Conservation (phyloP, 2,888 invertebrate species). For the Hylaea fasciaria region DNA sequence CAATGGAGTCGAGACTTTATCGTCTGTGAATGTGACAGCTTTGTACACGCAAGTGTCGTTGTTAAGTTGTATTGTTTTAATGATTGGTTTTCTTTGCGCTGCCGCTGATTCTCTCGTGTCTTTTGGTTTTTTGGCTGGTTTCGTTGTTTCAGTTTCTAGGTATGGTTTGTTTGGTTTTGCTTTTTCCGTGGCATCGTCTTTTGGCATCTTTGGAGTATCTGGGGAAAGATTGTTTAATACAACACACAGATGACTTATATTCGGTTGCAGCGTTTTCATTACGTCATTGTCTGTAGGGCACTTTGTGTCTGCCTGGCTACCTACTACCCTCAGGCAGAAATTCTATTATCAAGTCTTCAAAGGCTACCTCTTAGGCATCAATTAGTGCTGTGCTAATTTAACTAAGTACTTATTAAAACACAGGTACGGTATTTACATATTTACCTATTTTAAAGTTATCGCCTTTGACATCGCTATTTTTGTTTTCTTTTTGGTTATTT, state of each 20-base stretch:
- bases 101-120: slow-evolving; percentile 4
- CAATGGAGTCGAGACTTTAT: slow-evolving; percentile 45
- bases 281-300: no score
- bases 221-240: not conserved
- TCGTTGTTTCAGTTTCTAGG: slow-evolving; percentile 28
- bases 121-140: slow-evolving; percentile 31
- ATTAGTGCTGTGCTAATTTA: no score
- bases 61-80: slow-evolving; percentile 51
- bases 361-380: no score
- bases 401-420: not conserved
- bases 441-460: slow-evolving; percentile 2
- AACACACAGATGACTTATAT: no score
- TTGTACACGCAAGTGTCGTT: slow-evolving; percentile 51
- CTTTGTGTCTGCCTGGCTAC: no score
- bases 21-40: slow-evolving; percentile 63
- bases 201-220: slow-evolving; percentile 1
- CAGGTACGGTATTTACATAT: no score
- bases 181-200: slow-evolving; percentile 10
- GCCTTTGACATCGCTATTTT: slow-evolving; percentile 15
- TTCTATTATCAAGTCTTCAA: no score
- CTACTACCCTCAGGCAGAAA: no score
- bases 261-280: no score
- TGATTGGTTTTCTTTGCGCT: slow-evolving; percentile 49
- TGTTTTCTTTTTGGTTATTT: slow-evolving; percentile 19
- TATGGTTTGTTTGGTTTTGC: slow-evolving; percentile 29